These are phyloP conservation scores for Brachyhypopomus occidentalis DNA, from an alignment of 2,113 vertebrate species.

Conservation along the genomic window DNA sequence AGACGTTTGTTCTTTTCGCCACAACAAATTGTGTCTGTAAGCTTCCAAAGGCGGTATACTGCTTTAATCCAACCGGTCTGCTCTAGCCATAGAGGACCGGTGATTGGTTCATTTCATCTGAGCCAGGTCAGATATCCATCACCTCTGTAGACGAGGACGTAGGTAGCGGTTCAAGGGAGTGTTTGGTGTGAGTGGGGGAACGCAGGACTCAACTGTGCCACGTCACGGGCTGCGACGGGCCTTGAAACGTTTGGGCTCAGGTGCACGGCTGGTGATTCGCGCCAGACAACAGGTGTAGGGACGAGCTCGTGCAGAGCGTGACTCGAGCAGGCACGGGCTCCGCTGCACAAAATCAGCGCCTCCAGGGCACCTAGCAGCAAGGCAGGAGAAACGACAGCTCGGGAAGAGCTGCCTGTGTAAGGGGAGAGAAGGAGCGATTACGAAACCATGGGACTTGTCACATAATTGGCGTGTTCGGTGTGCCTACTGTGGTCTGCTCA, in stretches of 20 bases:
- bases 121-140: conserved; percentile 17
- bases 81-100: not conserved
- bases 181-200: conserved; percentile 48
- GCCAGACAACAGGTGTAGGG: conserved; percentile 32
- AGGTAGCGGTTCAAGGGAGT: conserved; percentile 21
- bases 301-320: conserved; percentile 39
- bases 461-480: conserved; percentile 42
- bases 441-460: conserved; percentile 36
- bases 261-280: conserved; percentile 9
- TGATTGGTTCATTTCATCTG: not conserved
- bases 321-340: conserved; percentile 43
- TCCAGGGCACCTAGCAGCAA: conserved; percentile 32
- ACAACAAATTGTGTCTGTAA: not conserved
- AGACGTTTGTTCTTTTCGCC: not conserved
- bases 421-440: not conserved
- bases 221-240: conserved; percentile 69
- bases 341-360: conserved; percentile 40
- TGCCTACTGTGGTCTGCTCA: not conserved
- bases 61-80: not conserved
- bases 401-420: conserved; percentile 10
- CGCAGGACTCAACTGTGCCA: conserved; percentile 62
- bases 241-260: no score
- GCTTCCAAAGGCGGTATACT: not conserved
- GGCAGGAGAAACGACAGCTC: conserved; percentile 26
- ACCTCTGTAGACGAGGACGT: not conserved